These are phyloP conservation scores for Papilio polytes DNA, from an alignment of 1,140 invertebrate species.

Conservation along the genomic window DNA sequence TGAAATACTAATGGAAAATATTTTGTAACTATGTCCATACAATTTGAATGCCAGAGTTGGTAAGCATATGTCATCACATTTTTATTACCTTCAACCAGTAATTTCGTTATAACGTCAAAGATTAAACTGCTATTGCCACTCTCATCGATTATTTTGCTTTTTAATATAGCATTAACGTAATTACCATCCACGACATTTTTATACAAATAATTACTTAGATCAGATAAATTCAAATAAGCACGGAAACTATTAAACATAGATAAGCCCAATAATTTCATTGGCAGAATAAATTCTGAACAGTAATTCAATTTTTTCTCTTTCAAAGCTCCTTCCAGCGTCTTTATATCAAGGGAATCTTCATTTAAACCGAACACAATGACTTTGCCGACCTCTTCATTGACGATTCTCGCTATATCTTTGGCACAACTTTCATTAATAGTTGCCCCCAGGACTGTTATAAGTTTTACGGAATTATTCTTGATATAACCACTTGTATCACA, in stretches of 20 bases:
- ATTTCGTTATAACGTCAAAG: constrained; percentile 36
- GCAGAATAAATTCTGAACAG: constrained; percentile 42
- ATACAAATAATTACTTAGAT: constrained; percentile 41
- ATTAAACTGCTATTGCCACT: constrained; percentile 38
- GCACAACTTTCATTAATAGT: constrained; percentile 51
- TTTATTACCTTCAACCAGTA: constrained; percentile 38
- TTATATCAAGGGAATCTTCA: constrained; percentile 41
- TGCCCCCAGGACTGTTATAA: constrained; percentile 51
- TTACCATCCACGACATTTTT: constrained; percentile 32
- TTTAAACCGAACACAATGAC: constrained; percentile 51
- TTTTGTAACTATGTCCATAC: constrained; percentile 41
- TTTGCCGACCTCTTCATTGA: constrained; percentile 42
- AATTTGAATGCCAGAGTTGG: constrained; percentile 47
- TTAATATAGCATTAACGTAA: constrained; percentile 43
- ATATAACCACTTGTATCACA: constrained; percentile 52
- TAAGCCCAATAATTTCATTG: constrained; percentile 38
- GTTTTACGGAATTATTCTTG: constrained; percentile 46
- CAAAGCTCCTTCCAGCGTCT: constrained; percentile 44
- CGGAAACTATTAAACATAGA: constrained; percentile 43
- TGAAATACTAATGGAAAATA: constrained; percentile 48
- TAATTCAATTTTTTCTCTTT: constrained; percentile 38
- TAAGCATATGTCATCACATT: constrained; percentile 47
- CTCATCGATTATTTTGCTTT: constrained; percentile 40
- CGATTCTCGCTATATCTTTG: constrained; percentile 48
- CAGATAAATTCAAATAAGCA: constrained; percentile 45